These are phyloP conservation scores for Anguilla anguilla DNA, from an alignment of 2,797 vertebrate genomes.

Conservation along the genomic window DNA sequence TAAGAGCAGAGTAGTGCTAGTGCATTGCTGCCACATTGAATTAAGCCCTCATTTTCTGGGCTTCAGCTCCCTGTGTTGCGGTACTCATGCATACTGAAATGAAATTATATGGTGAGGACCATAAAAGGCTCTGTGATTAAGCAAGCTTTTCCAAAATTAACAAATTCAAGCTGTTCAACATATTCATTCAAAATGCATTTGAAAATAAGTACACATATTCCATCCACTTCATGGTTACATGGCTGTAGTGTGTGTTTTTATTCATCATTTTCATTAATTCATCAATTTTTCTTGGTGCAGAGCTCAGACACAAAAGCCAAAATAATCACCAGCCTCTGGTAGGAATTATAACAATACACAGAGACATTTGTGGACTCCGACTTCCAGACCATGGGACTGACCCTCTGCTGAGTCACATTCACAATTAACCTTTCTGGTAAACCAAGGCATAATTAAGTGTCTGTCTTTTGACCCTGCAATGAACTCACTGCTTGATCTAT, in stretches of 20 bases:
- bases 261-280: not conserved
- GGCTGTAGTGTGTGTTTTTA: constrained; percentile 37
- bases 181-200: constrained; percentile 18
- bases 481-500: no score
- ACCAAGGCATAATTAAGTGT: no score
- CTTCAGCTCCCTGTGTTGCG: not conserved
- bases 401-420: no score
- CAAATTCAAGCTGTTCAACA: constrained; percentile 12
- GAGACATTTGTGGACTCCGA: no score
- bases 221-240: constrained; percentile 43
- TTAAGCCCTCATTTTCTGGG: constrained; percentile 29
- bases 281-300: not conserved
- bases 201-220: constrained; percentile 17
- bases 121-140: constrained; percentile 19
- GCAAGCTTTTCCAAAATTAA: constrained; percentile 13
- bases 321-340: not conserved
- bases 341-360: not conserved
- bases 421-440: no score
- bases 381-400: no score
- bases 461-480: no score
- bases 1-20: constrained; percentile 7
- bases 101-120: constrained; percentile 11
- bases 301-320: not conserved
- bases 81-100: constrained; percentile 20
- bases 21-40: constrained; percentile 29